A percentile compares a stretch with the other conserved stretches of the same genome.
Conservation (phyloP, 1,140 invertebrate genomes). For the Neodiprion virginianus region DNA sequence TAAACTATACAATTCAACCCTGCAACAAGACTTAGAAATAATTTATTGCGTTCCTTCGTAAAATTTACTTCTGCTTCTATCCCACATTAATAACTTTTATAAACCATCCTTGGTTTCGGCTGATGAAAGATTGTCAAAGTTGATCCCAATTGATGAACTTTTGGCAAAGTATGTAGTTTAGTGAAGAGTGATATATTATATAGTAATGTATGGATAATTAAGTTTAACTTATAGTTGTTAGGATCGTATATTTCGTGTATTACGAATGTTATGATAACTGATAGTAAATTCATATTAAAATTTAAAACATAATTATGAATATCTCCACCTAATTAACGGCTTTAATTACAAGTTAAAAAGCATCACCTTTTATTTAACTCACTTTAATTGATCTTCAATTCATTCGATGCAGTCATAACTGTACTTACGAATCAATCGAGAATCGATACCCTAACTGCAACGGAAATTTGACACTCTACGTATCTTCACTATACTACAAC, state of each 20-base stretch:
- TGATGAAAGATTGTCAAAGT: neutral
- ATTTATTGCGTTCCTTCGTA: neutral
- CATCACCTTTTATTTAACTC: too few species aligned
- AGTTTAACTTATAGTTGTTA: constrained; percentile 1
- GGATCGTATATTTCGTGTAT: neutral
- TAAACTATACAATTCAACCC: constrained; percentile 57
- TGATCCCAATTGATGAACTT: neutral
- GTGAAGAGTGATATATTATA: constrained; percentile 3
- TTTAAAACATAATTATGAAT: neutral
- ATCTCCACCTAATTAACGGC: too few species aligned
- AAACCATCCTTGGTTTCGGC: neutral
- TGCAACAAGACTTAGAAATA: constrained; percentile 54
- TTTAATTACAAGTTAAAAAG: too few species aligned
- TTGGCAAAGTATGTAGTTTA: neutral
- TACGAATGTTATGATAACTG: constrained; percentile 1
- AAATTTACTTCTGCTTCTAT: neutral
- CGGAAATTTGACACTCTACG: too few species aligned
- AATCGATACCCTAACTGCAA: too few species aligned
- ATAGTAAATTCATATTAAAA: constrained; percentile 6
- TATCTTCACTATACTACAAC: too few species aligned
- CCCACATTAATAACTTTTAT: neutral
- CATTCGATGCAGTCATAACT: too few species aligned
- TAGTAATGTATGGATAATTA: neutral
- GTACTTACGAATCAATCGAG: too few species aligned
- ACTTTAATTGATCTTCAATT: too few species aligned